These are phyloP conservation scores for Lamproptera curius DNA, from an alignment of 2,888 invertebrate species.

Conservation along the genomic window DNA sequence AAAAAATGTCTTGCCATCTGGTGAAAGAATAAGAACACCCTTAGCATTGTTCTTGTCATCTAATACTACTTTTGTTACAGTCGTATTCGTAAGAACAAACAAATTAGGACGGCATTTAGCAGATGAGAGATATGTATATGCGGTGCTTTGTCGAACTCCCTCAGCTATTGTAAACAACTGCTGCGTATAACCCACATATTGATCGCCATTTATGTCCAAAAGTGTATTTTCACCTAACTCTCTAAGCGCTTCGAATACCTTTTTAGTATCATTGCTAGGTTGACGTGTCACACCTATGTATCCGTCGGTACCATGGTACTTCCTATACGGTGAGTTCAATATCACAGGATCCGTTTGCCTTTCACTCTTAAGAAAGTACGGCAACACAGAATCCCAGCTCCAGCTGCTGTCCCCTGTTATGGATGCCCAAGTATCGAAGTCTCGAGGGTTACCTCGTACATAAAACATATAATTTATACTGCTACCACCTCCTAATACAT, in stretches of 20 bases:
- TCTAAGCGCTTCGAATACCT: conserved; percentile 42
- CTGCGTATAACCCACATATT: conserved; percentile 56
- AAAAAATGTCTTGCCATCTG: conserved; percentile 18
- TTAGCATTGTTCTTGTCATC: conserved; percentile 19
- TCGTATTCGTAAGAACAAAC: conserved; percentile 27
- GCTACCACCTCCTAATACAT: conserved; percentile 32
- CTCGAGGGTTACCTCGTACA: conserved; percentile 29
- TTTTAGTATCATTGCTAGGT: conserved; percentile 17
- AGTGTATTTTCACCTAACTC: conserved; percentile 48
- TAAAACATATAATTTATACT: conserved; percentile 30
- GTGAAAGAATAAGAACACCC: conserved; percentile 21
- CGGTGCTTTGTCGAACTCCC: conserved; percentile 43
- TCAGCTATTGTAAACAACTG: conserved; percentile 52
- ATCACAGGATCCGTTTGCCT: conserved; percentile 23
- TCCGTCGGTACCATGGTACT: conserved; percentile 29
- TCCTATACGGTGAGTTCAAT: conserved; percentile 21
- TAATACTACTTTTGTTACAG: conserved; percentile 27
- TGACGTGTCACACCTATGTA: conserved; percentile 25
- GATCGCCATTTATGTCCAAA: conserved; percentile 46
- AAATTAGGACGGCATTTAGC: conserved; percentile 26
- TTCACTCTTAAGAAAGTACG: conserved; percentile 31
- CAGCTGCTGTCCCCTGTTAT: conserved; percentile 30
- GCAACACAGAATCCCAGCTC: conserved; percentile 31
- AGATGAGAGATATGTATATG: conserved; percentile 28
- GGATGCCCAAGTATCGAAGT: conserved; percentile 32